Conservation (phyloP, 1,140 invertebrate species). For the Mycetomoellerius zeteki region DNA sequence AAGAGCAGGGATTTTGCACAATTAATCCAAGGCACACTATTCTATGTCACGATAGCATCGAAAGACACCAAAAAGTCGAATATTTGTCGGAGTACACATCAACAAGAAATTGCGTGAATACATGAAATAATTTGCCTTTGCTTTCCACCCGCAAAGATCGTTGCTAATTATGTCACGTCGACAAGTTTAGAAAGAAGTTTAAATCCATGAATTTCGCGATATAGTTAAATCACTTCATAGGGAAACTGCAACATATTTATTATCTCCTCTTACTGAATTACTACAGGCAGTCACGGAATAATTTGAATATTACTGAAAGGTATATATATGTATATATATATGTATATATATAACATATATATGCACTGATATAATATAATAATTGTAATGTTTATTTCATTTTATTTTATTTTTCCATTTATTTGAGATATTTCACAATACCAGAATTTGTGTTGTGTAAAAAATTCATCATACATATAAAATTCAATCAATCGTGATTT, state of each 20-base stretch:
- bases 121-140: constrained; percentile 13
- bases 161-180: constrained; percentile 19
- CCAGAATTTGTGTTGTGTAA: neutral
- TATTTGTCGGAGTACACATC: neutral
- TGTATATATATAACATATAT: too few relatives aligned
- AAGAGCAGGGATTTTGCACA: neutral
- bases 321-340: too few relatives aligned
- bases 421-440: constrained; percentile 11
- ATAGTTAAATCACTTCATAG: neutral
- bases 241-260: constrained; percentile 19
- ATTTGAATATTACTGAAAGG: neutral
- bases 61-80: constrained; percentile 38
- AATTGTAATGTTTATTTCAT: neutral
- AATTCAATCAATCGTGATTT: constrained; percentile 28
- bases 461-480: neutral
- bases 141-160: neutral
- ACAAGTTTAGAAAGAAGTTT: constrained; percentile 10
- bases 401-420: constrained; percentile 14
- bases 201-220: constrained; percentile 14
- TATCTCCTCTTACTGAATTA: constrained; percentile 22
- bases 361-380: neutral
- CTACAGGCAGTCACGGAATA: neutral
- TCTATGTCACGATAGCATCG: neutral
- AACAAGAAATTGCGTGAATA: constrained; percentile 44
- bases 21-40: constrained; percentile 33